Percentiles rank a stretch among this genome's conserved stretches.
These are phyloP conservation scores for Meta bourneti DNA, from an alignment of 2,888 invertebrate species.

Conservation along the genomic window DNA sequence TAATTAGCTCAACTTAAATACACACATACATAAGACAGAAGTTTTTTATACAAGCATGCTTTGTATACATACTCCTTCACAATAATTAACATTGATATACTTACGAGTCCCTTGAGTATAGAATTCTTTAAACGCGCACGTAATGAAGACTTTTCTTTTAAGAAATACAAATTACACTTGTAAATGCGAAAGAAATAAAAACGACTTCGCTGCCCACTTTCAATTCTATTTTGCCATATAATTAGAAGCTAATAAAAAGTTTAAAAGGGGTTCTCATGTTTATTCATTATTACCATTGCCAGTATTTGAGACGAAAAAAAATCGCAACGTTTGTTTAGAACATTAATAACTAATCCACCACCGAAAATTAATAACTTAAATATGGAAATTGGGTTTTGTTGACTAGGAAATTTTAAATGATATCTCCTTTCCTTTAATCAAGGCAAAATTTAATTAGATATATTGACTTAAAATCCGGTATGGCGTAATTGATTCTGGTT, in stretches of 20 bases:
- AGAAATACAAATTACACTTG: too few relatives aligned
- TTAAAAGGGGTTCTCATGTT: background rate
- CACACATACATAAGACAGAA: too few relatives aligned
- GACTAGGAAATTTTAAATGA: background rate
- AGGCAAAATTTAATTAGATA: constrained; percentile 22
- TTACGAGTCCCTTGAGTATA: too few relatives aligned
- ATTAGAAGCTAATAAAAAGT: background rate
- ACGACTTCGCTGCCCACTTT: too few relatives aligned
- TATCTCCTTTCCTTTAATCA: background rate
- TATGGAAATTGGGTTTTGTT: constrained; percentile 17
- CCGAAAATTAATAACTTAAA: constrained; percentile 17
- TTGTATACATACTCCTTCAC: too few relatives aligned
- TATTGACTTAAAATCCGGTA: background rate
- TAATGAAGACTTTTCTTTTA: too few relatives aligned
- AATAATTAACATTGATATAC: too few relatives aligned
- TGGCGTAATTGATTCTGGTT: background rate
- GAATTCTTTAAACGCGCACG: too few relatives aligned
- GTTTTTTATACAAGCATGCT: too few relatives aligned
- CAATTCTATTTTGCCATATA: background rate
- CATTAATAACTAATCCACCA: constrained; percentile 1
- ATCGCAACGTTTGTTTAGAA: background rate
- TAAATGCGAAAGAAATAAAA: too few relatives aligned
- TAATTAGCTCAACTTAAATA: too few relatives aligned
- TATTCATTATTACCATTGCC: background rate
- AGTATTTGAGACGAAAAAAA: background rate